phyloP scores from a whole-genome alignment of 2,797 vertebrate species.

The Cossypha heuglini region DNA sequence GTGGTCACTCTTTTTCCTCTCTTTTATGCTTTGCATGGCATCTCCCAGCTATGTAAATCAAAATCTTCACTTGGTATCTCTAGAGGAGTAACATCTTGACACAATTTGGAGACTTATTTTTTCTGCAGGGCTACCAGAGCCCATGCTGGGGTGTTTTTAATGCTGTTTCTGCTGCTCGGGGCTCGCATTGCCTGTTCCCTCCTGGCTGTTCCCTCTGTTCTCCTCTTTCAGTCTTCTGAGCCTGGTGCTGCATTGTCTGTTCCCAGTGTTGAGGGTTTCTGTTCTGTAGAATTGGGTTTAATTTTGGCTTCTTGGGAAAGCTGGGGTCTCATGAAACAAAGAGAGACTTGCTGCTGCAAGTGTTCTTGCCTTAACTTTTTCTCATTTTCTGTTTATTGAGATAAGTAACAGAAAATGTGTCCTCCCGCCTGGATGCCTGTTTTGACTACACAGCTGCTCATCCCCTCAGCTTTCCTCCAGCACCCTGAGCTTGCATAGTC shows the following conservation, averaged over 20 bases:
- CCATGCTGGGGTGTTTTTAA: not conserved
- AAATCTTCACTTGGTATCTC: not conserved
- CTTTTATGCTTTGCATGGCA: not conserved
- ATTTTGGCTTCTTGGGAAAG: not conserved
- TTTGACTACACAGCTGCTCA: not conserved
- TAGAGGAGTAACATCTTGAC: not conserved
- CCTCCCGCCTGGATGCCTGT: not conserved
- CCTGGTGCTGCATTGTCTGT: not conserved
- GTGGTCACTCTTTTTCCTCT: not conserved
- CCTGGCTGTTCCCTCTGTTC: not conserved
- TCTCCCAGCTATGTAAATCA: constrained; percentile 17
- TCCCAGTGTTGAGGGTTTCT: not conserved
- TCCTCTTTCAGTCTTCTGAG: not conserved
- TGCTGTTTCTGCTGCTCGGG: not conserved
- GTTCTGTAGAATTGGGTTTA: not conserved
- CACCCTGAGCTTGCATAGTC: not conserved
- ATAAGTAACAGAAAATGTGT: not conserved
- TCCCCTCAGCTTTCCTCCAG: not conserved
- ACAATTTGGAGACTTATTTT: not conserved
- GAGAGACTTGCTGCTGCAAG: not conserved
- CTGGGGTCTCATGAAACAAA: not conserved
- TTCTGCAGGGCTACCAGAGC: not conserved
- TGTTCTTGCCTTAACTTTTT: not conserved
- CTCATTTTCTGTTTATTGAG: not conserved
- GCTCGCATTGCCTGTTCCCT: not conserved